Conservation (phyloP, 2,888 invertebrate species). For the Drosophila macrothrix region DNA sequence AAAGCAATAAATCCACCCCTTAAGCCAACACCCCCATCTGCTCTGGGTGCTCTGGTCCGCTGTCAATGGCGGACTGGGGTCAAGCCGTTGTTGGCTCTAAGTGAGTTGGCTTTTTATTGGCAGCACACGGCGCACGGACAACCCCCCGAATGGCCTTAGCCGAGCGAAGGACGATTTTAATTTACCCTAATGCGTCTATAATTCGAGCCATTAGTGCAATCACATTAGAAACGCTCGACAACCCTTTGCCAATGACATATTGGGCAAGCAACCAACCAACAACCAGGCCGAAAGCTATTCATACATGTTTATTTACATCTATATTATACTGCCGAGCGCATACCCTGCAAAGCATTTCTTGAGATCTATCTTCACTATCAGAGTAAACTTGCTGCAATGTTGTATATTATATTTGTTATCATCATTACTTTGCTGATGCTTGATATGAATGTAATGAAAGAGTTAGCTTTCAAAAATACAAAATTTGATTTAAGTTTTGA, state of each 20-base stretch:
- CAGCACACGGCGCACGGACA: slow-evolving; percentile 26
- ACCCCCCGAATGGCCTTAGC: slow-evolving; percentile 35
- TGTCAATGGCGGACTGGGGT: slow-evolving; percentile 30
- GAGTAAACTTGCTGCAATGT: not conserved
- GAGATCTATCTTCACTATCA: not conserved
- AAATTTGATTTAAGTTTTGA: not conserved
- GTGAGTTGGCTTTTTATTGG: slow-evolving; percentile 68
- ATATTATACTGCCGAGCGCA: not conserved
- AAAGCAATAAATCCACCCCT: slow-evolving; percentile 50
- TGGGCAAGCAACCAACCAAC: slow-evolving; percentile 31
- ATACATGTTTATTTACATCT: not conserved
- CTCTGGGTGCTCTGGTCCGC: slow-evolving; percentile 1
- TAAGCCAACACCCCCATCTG: slow-evolving; percentile 16
- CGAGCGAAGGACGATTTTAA: slow-evolving; percentile 82
- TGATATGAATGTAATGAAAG: too few species aligned
- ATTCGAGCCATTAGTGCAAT: slow-evolving; percentile 85
- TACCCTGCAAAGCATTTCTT: not conserved
- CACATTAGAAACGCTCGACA: slow-evolving; percentile 81
- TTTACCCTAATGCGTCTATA: slow-evolving; percentile 85
- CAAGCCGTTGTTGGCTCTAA: slow-evolving; percentile 53
- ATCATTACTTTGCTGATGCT: not conserved
- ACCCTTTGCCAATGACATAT: slow-evolving; percentile 53
- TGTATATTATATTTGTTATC: not conserved
- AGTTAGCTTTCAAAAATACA: too few species aligned
- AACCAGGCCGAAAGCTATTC: slow-evolving; percentile 6